These are phyloP conservation scores for Augochlorella aurata DNA, from an alignment of 2,888 invertebrate genomes.

Conservation along the genomic window DNA sequence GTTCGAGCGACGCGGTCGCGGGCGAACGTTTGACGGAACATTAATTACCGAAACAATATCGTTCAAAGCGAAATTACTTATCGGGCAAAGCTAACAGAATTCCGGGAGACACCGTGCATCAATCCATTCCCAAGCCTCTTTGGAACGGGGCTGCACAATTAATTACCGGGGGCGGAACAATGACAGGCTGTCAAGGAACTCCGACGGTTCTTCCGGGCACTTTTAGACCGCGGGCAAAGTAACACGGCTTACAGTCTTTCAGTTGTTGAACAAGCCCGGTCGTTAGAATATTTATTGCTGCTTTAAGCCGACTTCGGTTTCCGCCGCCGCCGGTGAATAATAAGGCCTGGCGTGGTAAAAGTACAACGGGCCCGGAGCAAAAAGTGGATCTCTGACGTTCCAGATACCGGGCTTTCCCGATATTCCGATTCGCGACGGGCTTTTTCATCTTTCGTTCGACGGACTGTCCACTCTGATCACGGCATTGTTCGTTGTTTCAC, in stretches of 20 bases:
- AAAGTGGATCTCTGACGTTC: slow-evolving; percentile 8
- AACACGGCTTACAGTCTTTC: slow-evolving; percentile 35
- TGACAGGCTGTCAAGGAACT: slow-evolving; percentile 34
- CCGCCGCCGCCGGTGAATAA: neutral
- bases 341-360: neutral
- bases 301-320: slow-evolving; percentile 30
- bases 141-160: slow-evolving; percentile 41
- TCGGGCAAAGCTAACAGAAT: neutral
- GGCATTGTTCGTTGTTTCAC: neutral
- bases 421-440: neutral
- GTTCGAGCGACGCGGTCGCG: neutral
- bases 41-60: neutral
- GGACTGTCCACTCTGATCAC: neutral
- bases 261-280: slow-evolving; percentile 25
- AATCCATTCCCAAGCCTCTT: slow-evolving; percentile 1
- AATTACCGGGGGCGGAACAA: slow-evolving; percentile 52
- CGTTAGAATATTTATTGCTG: slow-evolving; percentile 49
- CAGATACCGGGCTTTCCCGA: neutral
- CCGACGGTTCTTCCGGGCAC: slow-evolving; percentile 21
- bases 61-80: slow-evolving; percentile 7
- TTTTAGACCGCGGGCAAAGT: slow-evolving; percentile 35
- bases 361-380: neutral
- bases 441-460: neutral
- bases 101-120: slow-evolving; percentile 1
- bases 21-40: neutral